Evolutionary conservation across 1,140 invertebrate genomes (phyloP).

Genomic region (Ostrea denselamellosa): DNA sequence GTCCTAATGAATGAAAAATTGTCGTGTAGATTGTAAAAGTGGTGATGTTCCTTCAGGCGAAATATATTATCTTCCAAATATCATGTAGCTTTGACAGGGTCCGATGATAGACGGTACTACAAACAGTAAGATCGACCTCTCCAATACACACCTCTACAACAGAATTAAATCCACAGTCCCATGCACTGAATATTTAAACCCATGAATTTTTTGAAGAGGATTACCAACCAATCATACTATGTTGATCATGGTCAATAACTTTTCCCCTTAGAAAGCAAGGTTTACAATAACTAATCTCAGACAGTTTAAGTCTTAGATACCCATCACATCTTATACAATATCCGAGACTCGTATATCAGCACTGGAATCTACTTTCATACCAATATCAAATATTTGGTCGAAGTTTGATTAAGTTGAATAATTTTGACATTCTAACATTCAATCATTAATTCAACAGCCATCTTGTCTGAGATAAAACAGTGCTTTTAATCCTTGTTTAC

Average conservation of each 20-base stretch:
- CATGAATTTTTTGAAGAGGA: conserved; percentile 9
- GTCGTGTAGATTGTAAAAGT: conserved; percentile 37
- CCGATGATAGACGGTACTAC: conserved; percentile 7
- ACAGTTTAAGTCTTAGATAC: conserved; percentile 23
- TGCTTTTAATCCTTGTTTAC: conserved; percentile 19
- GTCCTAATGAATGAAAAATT: conserved; percentile 36
- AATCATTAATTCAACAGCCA: not conserved
- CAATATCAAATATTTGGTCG: not conserved
- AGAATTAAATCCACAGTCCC: conserved; percentile 24
- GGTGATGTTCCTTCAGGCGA: conserved; percentile 17
- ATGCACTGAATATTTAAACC: conserved; percentile 35
- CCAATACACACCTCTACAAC: conserved; percentile 13
- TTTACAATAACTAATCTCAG: not conserved
- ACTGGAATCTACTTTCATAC: conserved; percentile 9
- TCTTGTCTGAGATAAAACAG: conserved; percentile 1
- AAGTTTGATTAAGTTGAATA: conserved; percentile 34
- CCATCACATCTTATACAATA: not conserved
- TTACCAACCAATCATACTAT: conserved; percentile 25
- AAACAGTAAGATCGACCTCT: not conserved
- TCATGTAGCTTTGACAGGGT: conserved; percentile 32
- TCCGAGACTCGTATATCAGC: not conserved
- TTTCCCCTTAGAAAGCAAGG: not conserved
- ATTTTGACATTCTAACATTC: conserved; percentile 23
- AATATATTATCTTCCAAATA: conserved; percentile 31
- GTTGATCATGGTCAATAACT: conserved; percentile 15